A percentile compares a stretch with the other conserved stretches of the same genome.
Conservation (phyloP, 2,797 vertebrate genomes). For the Sebastolobus alascanus region DNA sequence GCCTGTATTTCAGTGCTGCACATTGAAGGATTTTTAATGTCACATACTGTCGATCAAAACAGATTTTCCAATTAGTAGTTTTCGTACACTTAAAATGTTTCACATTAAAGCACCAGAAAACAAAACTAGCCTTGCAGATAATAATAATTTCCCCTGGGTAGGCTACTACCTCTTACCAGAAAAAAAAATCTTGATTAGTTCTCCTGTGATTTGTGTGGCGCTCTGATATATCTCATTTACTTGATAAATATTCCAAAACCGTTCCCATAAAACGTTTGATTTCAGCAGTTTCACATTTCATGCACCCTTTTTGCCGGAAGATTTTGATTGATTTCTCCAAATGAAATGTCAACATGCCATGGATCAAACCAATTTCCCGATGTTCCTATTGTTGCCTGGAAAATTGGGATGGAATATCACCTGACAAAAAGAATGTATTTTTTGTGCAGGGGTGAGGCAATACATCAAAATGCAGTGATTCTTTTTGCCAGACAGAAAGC, state of each 20-base stretch:
- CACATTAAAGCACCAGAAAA: conserved; percentile 54
- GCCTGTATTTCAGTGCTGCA: not conserved
- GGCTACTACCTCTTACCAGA: conserved; percentile 33
- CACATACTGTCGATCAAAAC: conserved; percentile 18
- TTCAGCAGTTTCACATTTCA: conserved; percentile 53
- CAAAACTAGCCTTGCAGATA: conserved; percentile 66
- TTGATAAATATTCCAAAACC: conserved; percentile 69
- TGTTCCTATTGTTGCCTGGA: conserved; percentile 60
- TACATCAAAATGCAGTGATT: conserved; percentile 67
- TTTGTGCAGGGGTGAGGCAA: conserved; percentile 55
- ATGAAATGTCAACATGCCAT: conserved; percentile 82
- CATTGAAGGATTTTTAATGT: conserved; percentile 4
- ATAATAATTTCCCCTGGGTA: conserved; percentile 63
- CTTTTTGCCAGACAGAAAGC: conserved; percentile 60
- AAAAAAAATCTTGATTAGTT: conserved; percentile 54
- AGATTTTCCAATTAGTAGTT: conserved; percentile 43
- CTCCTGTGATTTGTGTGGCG: conserved; percentile 57
- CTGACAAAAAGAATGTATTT: conserved; percentile 66
- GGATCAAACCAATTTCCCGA: conserved; percentile 73
- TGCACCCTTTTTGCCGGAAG: conserved; percentile 31
- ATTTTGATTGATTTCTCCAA: conserved; percentile 79
- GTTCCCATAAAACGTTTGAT: conserved; percentile 57
- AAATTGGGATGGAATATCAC: conserved; percentile 72
- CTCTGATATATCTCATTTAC: conserved; percentile 66
- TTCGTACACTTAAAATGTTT: conserved; percentile 40